Evolutionary conservation across 2,888 invertebrate genomes (phyloP), one percentile per base, ranked within the genome.

Genomic region (Drosophila ezoana): DNA sequence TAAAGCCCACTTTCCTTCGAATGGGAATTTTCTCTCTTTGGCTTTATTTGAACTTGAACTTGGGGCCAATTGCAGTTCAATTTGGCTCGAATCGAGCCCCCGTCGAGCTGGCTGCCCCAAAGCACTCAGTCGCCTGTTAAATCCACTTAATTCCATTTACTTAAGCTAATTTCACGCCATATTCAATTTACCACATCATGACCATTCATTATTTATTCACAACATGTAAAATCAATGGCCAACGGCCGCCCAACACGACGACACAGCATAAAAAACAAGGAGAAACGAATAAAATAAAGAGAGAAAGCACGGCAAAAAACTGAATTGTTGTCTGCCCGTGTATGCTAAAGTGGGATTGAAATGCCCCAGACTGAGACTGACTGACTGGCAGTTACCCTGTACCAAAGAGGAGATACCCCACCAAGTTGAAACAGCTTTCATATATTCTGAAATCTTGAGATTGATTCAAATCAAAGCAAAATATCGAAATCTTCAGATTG

Each of bases 131-230:
- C 81, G 82, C 59, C 87, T 81, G 89, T 89, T 75, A 90, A 90
- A 90, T 90, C 89, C 84, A 77, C 85, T 90, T 90, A 90, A 90
- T 90, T 90, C 84, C 89, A 89, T 90, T 90, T 86, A 90, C 84
- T 90, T 89, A 89, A 85, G 90, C 84, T 87, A 90, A 90, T 91
- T 91, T 91, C 81, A 90, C 86, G 89, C 90, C 90, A 84, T 90
- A 90, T 89, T 87, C 89, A 90, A 89, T 90, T 90, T 90, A 84
- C 87, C 83, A 84, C 82, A 89, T 76, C 90, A 87, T 89, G 89
- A 76, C 60, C 84, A 87, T 84, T 85, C 90, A 91, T 90, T 90
- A 90, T 89, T 90, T 90, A 90, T 90, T 90, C 90, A 90, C 79
- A 89, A 84, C 90, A 89, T 90, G 91, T 86, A 90, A 89, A 90